Percentiles rank a stretch among this genome's conserved stretches.
Conservation (phyloP, 2,113 vertebrate genomes). For the Vanacampus margaritifer region DNA sequence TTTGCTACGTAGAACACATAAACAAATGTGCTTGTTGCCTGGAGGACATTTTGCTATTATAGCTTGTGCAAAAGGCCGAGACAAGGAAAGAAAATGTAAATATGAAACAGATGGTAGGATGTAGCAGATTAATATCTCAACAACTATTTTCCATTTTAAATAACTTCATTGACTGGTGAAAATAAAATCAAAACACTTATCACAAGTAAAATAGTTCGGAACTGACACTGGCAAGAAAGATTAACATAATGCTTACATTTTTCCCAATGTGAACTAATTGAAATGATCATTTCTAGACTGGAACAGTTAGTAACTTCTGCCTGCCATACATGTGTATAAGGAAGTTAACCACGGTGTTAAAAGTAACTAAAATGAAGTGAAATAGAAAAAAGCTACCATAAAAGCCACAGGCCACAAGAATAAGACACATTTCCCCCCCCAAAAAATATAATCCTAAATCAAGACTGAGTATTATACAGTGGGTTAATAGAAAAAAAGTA, state of each 20-base stretch:
- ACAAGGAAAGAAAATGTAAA: background rate
- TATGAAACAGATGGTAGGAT: background rate
- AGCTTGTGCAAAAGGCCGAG: background rate
- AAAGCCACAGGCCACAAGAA: too few relatives aligned
- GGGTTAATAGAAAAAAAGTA: too few relatives aligned
- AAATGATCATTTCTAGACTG: background rate
- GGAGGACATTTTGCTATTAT: background rate
- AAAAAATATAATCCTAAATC: too few relatives aligned
- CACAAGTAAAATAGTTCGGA: slow-evolving; percentile 14
- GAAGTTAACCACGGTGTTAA: too few relatives aligned
- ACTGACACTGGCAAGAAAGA: slow-evolving; percentile 19
- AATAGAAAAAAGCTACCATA: too few relatives aligned
- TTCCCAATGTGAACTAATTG: background rate
- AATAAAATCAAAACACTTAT: background rate
- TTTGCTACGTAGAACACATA: background rate
- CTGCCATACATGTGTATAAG: too few relatives aligned
- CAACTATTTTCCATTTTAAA: background rate
- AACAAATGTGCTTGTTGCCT: background rate
- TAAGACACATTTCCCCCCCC: too few relatives aligned
- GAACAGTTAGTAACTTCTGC: too few relatives aligned
- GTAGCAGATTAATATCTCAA: background rate
- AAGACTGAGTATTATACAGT: too few relatives aligned
- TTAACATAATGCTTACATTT: slow-evolving; percentile 11
- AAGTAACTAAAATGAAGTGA: too few relatives aligned
- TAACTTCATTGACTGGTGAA: background rate